These are phyloP conservation scores for Leptopilina syphax DNA, from an alignment of 2,888 invertebrate genomes.

Conservation along the genomic window DNA sequence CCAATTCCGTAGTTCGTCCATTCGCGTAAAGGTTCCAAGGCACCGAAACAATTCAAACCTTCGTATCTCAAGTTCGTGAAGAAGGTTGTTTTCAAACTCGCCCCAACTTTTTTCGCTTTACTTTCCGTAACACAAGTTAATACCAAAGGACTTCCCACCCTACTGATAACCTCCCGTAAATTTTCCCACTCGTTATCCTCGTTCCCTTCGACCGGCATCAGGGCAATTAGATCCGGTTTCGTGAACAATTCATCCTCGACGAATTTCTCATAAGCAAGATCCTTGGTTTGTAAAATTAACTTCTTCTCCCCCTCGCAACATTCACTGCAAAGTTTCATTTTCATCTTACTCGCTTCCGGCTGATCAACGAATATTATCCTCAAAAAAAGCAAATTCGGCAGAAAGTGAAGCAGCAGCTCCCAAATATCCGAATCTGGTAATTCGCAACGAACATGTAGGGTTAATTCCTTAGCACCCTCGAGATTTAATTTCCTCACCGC, in stretches of 20 bases:
- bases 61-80: neutral
- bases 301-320: neutral
- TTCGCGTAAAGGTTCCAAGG: neutral
- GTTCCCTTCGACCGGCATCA: neutral
- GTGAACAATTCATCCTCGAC: neutral
- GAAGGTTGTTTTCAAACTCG: neutral
- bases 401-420: slow-evolving; percentile 72
- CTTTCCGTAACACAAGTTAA: neutral
- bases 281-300: neutral
- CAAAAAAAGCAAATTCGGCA: slow-evolving; percentile 60
- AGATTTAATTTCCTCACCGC: neutral
- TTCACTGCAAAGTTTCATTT: neutral
- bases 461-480: neutral
- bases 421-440: slow-evolving; percentile 54
- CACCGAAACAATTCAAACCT: neutral
- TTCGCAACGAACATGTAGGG: neutral
- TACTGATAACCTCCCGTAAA: neutral
- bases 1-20: neutral
- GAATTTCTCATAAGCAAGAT: neutral
- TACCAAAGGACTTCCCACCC: neutral
- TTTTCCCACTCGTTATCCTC: neutral
- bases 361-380: slow-evolving; percentile 59
- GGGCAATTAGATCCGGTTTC: neutral
- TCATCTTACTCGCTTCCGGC: neutral
- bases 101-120: neutral